Conservation (phyloP, 2,113 vertebrate species). For the Budorcas taxicolor region DNA sequence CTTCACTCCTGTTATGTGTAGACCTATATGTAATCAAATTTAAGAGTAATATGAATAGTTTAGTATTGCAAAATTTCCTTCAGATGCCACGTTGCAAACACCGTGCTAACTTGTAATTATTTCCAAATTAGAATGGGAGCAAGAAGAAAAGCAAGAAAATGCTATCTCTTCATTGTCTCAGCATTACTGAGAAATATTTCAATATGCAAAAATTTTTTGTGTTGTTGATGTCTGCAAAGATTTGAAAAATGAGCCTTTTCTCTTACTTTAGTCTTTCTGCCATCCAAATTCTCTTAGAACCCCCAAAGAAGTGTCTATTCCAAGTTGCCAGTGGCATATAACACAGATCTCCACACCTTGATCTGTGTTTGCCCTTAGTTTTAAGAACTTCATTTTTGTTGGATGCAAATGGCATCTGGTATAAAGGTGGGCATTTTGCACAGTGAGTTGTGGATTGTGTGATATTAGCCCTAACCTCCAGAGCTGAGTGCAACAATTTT, state of each 20-base stretch:
- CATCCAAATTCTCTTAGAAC: constrained; percentile 4
- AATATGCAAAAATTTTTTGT: background rate
- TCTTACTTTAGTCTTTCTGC: background rate
- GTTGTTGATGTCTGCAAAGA: background rate
- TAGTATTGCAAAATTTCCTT: background rate
- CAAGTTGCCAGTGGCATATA: background rate
- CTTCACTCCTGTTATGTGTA: background rate
- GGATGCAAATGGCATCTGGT: background rate
- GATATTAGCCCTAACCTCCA: background rate
- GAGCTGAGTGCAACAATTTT: background rate
- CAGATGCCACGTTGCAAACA: background rate
- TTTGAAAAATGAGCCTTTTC: background rate
- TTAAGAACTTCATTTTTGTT: background rate
- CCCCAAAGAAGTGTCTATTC: background rate
- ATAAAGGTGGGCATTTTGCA: background rate
- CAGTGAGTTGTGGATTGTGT: background rate
- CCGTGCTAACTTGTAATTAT: background rate
- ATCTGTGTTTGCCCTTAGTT: background rate
- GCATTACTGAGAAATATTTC: background rate
- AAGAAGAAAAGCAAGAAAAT: background rate
- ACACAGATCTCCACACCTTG: background rate
- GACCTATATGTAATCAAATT: background rate
- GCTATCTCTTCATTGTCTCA: background rate
- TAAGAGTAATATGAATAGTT: background rate
- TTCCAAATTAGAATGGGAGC: background rate